Evolutionary conservation across 2,797 vertebrate genomes (phyloP), one percentile per base, ranked within the genome.

Genomic region (Jordanella pulchra): DNA sequence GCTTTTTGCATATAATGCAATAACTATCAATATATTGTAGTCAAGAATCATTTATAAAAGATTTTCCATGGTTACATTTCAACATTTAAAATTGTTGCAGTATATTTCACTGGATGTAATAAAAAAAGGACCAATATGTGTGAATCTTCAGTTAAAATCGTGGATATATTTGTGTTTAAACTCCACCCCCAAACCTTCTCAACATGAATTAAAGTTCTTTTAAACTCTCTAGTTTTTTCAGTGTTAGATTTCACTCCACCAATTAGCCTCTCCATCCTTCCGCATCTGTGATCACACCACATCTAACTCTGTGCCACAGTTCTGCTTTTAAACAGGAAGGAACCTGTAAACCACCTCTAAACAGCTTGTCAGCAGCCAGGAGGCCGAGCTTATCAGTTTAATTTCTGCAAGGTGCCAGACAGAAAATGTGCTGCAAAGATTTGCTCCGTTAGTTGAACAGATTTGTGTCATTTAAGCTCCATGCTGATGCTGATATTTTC

Each of bases 211-310:
- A 79, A 83, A 81, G 71, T 73, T 74, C 56, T 55, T 63, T 48
- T 72, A 75, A 81, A 76, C 81, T 71, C 60, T 73, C 44, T 80
- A 77, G 76, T 70, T 82, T 83, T 89, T 80, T 79, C n/a, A 64
- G 80, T 77, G 78, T 82, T 81, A 82, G 89, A 86, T 84, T 85
- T 89, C 86, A 80, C 76, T 71, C 25, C 0, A 72, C 74, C 74
- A 90, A 90, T 92, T 21, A 55, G 18, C 85, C 81, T 67, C 67
- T 65, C 69, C 68, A 68, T 88, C 83, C 83, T 82, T 85, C 89
- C 72, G 48, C 74, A 56, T 85, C 70, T 69, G 17, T 77, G 84
- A 88, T 89, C 87, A 84, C 78, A 85, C 81, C 18, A 63, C n/a
- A 5, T 67, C 74, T 53, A 83, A 82, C 64, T 66, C 84, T 85